Base-by-base conservation (phyloP, 2,113 vertebrate genomes). In the Hymenochirus boettgeri region DNA sequence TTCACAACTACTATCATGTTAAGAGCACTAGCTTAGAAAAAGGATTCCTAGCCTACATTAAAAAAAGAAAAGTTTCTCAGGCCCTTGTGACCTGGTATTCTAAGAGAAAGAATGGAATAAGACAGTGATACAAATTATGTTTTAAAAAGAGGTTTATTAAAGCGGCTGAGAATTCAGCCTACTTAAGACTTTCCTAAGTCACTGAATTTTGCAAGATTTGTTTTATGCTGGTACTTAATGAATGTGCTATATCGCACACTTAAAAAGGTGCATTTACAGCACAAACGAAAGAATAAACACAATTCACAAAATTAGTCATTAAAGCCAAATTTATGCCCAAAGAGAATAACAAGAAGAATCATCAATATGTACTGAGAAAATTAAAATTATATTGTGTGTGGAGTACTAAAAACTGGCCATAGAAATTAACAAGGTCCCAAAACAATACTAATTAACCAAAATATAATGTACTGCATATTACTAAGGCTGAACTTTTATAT, bases 1-100 rank as follows among this genome's bases (percentile, higher is more conserved):
- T 92, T 91, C 86, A 83, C 78, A 86, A 84, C 85, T 81, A 86
- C 89, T 89, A 90, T 93, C 91, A 90, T 86, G 85, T 90, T 89
- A 87, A 89, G 82, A 89, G 84, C 85, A 88, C 87, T 88, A 85
- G 85, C 90, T 92, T 90, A 87, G 85, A 85, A 89, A 87, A 88
- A 84, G 85, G 87, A 90, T 90, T 88, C 88, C 85, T 80, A 81
- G 82, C 84, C 84, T 86, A 82, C 86, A 87, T 88, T 89, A 81
- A 82, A 81, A 82, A 90, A 91, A 89, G n/a, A 91, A 91, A 83
- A 79, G 86, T 90, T 89, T 89, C 88, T 87, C 87, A 90, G 88
- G 83, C 83, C 82, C 84, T 87, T 86, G 83, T 89, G 87, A 92
- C 84, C 86, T 83, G 90, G 80, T 88, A 84, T 86, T 76, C 9